Conservation (phyloP, 2,888 invertebrate genomes). For the Tenodera sinensis region DNA sequence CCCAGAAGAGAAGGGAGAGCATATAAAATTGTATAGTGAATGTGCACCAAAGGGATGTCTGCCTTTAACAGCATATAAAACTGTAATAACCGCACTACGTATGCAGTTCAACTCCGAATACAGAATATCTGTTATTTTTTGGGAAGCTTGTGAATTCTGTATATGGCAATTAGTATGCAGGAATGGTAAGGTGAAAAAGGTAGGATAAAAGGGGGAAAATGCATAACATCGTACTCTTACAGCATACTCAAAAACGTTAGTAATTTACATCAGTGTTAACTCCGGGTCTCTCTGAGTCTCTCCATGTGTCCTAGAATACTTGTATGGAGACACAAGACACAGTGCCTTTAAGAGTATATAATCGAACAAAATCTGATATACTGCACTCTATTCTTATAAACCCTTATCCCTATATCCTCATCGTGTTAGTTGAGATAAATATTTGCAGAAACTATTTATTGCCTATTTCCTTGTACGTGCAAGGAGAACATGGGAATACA, state of each 20-base stretch:
- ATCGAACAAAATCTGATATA: no score
- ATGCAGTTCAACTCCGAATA: background rate
- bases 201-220: background rate
- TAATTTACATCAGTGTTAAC: background rate
- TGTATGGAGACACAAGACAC: no score
- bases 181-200: background rate
- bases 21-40: no score
- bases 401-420: no score
- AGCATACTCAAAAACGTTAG: background rate
- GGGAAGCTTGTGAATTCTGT: background rate
- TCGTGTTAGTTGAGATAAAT: no score
- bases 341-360: no score
- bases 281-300: background rate
- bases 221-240: background rate
- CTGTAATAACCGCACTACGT: background rate
- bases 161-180: background rate
- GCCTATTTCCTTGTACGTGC: no score
- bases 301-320: background rate
- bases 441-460: no score
- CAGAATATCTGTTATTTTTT: background rate
- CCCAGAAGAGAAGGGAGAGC: no score
- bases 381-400: no score
- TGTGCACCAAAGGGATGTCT: background rate
- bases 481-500: no score
- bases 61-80: background rate